These are phyloP conservation scores for Nebria ingens DNA, from an alignment of 1,140 invertebrate species.

Conservation along the genomic window DNA sequence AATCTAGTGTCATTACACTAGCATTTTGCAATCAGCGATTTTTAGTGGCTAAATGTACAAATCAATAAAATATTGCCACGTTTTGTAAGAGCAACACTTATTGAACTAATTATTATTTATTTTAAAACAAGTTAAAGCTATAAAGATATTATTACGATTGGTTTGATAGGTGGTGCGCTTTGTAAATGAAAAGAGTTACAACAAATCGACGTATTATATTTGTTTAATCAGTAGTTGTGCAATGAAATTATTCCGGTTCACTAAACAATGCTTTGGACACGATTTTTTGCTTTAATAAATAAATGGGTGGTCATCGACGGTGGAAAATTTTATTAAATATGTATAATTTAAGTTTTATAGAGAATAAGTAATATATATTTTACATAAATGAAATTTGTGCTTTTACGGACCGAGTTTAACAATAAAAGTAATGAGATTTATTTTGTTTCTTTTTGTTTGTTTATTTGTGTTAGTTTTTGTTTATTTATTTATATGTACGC, in stretches of 20 bases:
- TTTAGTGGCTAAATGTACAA: too few relatives aligned
- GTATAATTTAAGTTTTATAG: slow-evolving; percentile 3
- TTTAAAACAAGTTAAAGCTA: too few relatives aligned
- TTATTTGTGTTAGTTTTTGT: background rate
- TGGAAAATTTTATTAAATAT: slow-evolving; percentile 5
- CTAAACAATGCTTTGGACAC: slow-evolving; percentile 6
- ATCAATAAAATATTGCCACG: too few relatives aligned
- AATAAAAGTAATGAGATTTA: slow-evolving; percentile 10
- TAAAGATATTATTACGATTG: too few relatives aligned
- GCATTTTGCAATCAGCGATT: too few relatives aligned
- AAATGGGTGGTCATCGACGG: background rate
- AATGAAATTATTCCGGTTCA: background rate
- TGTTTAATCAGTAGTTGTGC: slow-evolving; percentile 2
- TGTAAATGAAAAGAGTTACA: too few relatives aligned
- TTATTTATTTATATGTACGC: too few relatives aligned
- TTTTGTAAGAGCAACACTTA: too few relatives aligned
- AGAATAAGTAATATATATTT: slow-evolving; percentile 6
- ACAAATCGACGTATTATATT: background rate
- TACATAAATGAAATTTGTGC: slow-evolving; percentile 1
- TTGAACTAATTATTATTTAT: too few relatives aligned
- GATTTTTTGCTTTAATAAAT: slow-evolving; percentile 2
- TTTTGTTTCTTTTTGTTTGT: background rate
- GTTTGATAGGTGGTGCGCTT: too few relatives aligned
- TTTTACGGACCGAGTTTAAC: background rate
- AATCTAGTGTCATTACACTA: too few relatives aligned